Evolutionary conservation across 2,888 invertebrate genomes (phyloP).

Genomic region (Gisinianus flammeolus): DNA sequence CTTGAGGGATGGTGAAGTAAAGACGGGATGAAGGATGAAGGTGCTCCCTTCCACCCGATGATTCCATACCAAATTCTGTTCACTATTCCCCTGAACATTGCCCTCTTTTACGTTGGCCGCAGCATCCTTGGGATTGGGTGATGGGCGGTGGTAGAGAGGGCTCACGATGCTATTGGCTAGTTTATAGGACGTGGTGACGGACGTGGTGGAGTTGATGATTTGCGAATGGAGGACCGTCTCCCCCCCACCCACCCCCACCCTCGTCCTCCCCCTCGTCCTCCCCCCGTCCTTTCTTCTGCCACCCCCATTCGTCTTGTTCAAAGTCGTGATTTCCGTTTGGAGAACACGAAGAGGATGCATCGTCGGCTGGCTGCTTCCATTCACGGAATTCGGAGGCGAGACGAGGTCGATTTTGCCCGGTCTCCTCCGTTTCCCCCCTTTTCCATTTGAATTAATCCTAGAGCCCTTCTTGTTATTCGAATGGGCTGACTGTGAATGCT

Average conservation of each 20-base stretch:
- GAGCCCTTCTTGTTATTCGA: not conserved
- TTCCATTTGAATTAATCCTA: not conserved
- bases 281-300: too few species aligned
- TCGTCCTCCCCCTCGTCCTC: too few species aligned
- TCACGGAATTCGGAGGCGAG: not conserved
- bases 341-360: slow-evolving; percentile 46
- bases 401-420: not conserved
- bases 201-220: too few species aligned
- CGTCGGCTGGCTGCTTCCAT: slow-evolving; percentile 38
- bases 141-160: too few species aligned
- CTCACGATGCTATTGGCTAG: too few species aligned
- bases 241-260: too few species aligned
- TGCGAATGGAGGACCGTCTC: too few species aligned
- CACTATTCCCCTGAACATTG: not conserved
- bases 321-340: slow-evolving; percentile 37
- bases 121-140: not conserved
- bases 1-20: too few species aligned
- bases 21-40: too few species aligned
- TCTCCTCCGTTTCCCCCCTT: not conserved
- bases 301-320: slow-evolving; percentile 5
- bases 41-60: too few species aligned
- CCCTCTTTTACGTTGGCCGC: not conserved
- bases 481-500: too few species aligned
- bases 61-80: not conserved
- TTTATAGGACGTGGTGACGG: too few species aligned